Evolutionary conservation across 2,888 invertebrate species (phyloP), one percentile per base, ranked within the genome.

Genomic region (Phyllotreta striolata): DNA sequence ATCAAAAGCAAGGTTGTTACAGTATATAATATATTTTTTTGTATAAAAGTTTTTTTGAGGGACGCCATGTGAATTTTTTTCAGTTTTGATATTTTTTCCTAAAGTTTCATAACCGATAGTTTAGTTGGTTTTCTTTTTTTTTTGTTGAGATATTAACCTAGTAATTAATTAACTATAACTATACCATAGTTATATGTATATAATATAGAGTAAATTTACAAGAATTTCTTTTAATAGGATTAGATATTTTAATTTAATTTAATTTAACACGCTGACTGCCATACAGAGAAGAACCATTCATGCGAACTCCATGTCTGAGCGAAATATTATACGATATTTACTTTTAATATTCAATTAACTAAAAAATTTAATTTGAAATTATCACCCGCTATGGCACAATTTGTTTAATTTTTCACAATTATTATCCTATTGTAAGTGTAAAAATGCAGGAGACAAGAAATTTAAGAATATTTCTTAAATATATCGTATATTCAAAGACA

Each of bases 161-260:
- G 70, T 77, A 78, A 79, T 79, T 77, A 80, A 24, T 24, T 24
- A 24, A 24, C 24, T 24, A 24, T 24, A 24, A 79, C 79, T 79
- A 78, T 78, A 78, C 74, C 78, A 77, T 79, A 77, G 77, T 77
- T 73, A 74, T 79, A 80, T 81, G 76, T 80, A 79, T 80, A 78
- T 79, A 74, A 78, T 78, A 78, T 80, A 80, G 79, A 80, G 80
- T 80, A 81, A 81, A 80, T 81, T 81, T 81, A 81, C 81, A 81
- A 80, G 81, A 78, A 24, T 24, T 24, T 24, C 24, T 24, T 80
- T 80, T 69, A 79, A 79, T 80, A 79, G 79, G 79, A 79, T 80
- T 80, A 79, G 76, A 79, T 77, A 77, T 24, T 24, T 24, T 24
- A 24, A 24, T 74, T 78, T 78, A 24, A 24, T 74, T 78, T 78